Conservation (phyloP, 2,113 vertebrate genomes). For the Phylloscopus whistleri region DNA sequence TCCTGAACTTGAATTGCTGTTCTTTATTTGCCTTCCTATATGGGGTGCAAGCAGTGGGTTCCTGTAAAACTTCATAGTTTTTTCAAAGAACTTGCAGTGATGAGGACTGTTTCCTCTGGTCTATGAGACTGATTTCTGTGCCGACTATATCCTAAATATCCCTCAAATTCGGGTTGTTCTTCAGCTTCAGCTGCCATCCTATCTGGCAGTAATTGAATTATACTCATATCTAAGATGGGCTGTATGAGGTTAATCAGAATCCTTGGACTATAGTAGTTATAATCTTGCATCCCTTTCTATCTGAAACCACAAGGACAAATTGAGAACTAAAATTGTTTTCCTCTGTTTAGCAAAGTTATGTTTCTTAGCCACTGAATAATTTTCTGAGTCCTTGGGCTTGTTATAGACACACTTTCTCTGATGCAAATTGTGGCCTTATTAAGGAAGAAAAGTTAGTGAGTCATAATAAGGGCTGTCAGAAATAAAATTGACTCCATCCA, state of each 20-base stretch:
- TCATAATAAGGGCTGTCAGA: not conserved
- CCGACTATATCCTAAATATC: rapidly evolving
- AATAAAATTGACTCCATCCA: not conserved
- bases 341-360: not conserved
- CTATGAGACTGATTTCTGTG: not conserved
- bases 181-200: not conserved
- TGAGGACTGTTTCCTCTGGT: not conserved
- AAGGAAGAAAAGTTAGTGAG: conserved; percentile 3
- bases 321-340: not conserved
- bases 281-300: not conserved
- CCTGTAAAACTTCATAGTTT: not conserved
- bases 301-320: not conserved
- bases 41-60: not conserved
- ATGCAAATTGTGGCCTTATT: not conserved
- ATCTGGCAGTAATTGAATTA: not conserved
- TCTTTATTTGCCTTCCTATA: not conserved
- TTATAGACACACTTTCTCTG: not conserved
- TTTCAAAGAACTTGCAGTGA: not conserved
- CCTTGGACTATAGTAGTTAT: not conserved
- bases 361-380: not conserved
- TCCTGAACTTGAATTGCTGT: not conserved
- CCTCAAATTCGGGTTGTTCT: not conserved
- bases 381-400: not conserved
- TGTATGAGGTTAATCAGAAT: not conserved
- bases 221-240: not conserved